Evolutionary conservation across 2,888 invertebrate genomes (phyloP).

Genomic region (Himalopsyche anomala): DNA sequence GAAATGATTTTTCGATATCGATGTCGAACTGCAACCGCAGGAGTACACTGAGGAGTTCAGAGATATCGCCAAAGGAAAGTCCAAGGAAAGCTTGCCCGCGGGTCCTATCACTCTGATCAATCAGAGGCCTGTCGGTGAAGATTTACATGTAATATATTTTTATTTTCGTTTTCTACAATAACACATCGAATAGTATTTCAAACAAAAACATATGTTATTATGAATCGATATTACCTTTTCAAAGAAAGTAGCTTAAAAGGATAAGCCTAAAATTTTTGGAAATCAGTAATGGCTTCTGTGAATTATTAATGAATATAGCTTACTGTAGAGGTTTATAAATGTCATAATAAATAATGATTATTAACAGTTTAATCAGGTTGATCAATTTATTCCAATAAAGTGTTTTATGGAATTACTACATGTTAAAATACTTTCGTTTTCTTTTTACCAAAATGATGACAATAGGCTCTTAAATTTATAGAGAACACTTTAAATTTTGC

Average conservation of each 20-base stretch:
- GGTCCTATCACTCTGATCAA: constrained; percentile 96
- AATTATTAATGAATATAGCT: too few species aligned
- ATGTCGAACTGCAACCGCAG: constrained; percentile 72
- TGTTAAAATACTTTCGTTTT: too few species aligned
- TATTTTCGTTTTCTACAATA: constrained; percentile 48
- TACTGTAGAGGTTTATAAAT: too few species aligned
- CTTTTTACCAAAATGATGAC: neutral
- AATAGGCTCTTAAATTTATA: neutral
- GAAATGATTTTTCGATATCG: constrained; percentile 27
- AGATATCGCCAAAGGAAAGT: constrained; percentile 96
- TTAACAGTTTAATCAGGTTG: too few species aligned
- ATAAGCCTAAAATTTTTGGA: too few species aligned
- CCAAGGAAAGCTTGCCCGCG: constrained; percentile 93
- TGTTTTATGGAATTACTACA: too few species aligned
- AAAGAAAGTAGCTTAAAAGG: too few species aligned
- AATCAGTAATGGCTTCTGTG: too few species aligned
- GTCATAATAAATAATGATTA: too few species aligned
- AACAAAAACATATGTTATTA: too few species aligned
- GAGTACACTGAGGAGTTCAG: constrained; percentile 98
- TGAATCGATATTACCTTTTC: too few species aligned
- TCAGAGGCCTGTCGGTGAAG: constrained; percentile 96
- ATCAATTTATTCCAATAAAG: too few species aligned
- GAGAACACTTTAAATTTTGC: neutral
- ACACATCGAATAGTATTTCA: neutral
- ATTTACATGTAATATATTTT: constrained; percentile 84